Percentiles rank a stretch among this genome's conserved stretches.
Evolutionary conservation across 2,113 vertebrate species (phyloP).

Genomic region (Bubo scandiacus): DNA sequence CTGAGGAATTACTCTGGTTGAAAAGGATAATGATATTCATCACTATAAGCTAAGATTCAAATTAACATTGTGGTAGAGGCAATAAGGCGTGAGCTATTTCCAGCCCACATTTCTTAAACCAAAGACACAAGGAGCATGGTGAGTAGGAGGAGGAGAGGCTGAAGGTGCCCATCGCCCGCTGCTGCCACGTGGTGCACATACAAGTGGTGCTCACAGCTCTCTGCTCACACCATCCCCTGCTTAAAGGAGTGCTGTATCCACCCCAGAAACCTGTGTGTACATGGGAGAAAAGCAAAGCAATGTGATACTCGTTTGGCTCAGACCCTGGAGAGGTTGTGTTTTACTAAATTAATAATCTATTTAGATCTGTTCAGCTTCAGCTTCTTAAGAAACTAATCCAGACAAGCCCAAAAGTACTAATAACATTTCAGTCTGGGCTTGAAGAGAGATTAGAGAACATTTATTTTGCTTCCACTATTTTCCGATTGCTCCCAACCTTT

Average conservation of each 20-base stretch:
- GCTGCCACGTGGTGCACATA: neutral
- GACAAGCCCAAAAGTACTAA: constrained; percentile 26
- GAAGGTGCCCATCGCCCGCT: rapidly evolving
- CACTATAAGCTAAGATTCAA: neutral
- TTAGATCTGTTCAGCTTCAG: constrained; percentile 52
- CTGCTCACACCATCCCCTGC: neutral
- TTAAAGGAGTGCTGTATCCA: neutral
- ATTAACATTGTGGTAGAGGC: neutral
- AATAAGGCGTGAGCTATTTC: neutral
- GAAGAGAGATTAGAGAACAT: constrained; percentile 47
- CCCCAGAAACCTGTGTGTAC: neutral
- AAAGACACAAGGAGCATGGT: neutral
- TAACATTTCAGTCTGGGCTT: constrained; percentile 18
- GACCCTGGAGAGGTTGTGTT: constrained; percentile 21
- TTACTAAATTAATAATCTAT: constrained; percentile 61
- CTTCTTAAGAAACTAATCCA: constrained; percentile 57
- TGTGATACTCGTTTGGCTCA: neutral
- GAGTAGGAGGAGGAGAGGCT: neutral
- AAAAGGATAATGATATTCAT: neutral
- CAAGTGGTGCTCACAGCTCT: neutral
- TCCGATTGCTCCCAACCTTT: constrained; percentile 9
- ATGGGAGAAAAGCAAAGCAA: neutral
- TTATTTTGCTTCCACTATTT: constrained; percentile 31
- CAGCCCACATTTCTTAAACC: neutral
- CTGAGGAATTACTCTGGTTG: neutral